These are phyloP conservation scores for Macroramphosus scolopax DNA, from an alignment of 2,797 vertebrate genomes.

Conservation along the genomic window DNA sequence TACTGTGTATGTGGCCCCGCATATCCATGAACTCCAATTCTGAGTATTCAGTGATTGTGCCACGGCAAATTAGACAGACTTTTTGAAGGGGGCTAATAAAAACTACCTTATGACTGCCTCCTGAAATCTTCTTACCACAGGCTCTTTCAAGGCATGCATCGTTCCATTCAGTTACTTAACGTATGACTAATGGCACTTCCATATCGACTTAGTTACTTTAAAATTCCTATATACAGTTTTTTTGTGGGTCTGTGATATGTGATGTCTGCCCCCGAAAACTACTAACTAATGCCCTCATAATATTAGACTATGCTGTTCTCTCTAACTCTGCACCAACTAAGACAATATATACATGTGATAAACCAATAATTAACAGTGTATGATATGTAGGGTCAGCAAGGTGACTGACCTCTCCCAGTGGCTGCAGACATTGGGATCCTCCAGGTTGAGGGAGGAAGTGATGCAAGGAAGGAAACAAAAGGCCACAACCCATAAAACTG, in stretches of 20 bases:
- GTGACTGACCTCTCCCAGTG: slow-evolving; percentile 95
- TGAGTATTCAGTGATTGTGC: slow-evolving; percentile 9
- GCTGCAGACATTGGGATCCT: slow-evolving; percentile 97
- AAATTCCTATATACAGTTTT: no score
- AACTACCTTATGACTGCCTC: slow-evolving; percentile 36
- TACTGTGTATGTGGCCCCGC: slow-evolving; percentile 20
- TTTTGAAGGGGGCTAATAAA: slow-evolving; percentile 2
- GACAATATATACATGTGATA: no score
- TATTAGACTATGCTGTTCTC: no score
- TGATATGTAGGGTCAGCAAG: no score
- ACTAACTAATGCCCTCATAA: no score
- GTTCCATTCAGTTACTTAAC: no score
- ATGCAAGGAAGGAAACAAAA: slow-evolving; percentile 75
- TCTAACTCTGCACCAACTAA: no score
- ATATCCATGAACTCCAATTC: not conserved
- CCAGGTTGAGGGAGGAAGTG: slow-evolving; percentile 85
- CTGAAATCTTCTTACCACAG: slow-evolving; percentile 27
- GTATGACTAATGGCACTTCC: no score
- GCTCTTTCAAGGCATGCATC: slow-evolving; percentile 9
- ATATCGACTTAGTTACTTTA: no score
- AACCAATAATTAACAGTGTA: not conserved
- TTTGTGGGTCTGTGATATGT: no score
- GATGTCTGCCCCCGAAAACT: no score
- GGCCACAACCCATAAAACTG: slow-evolving; percentile 70
- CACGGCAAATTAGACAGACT: slow-evolving; percentile 17